A percentile compares a stretch with the other conserved stretches of the same genome.
Conservation (phyloP, 2,888 invertebrate species). For the Zhengitettix transpicula region DNA sequence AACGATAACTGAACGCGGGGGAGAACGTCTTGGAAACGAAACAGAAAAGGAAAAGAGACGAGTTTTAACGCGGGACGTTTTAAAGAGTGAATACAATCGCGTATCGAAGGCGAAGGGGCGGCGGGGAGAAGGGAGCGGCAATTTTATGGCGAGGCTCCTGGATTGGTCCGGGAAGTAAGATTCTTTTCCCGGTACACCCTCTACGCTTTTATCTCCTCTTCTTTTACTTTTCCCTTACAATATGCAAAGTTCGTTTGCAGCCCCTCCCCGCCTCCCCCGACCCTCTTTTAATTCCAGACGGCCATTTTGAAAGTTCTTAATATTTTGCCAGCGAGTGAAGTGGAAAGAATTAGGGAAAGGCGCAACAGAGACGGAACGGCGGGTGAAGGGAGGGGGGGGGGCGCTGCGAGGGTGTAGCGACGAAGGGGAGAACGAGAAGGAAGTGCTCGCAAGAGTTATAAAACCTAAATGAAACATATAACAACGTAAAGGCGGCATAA, state of each 20-base stretch:
- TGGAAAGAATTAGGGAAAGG: conserved; percentile 5
- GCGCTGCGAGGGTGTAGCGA: background rate
- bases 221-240: conserved; percentile 8
- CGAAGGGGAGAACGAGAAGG: background rate
- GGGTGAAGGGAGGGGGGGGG: background rate
- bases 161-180: conserved; percentile 9
- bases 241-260: conserved; percentile 12
- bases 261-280: conserved; percentile 3
- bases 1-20: background rate
- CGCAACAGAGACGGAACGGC: background rate
- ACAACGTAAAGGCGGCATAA: conserved; percentile 1
- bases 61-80: background rate
- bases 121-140: conserved; percentile 4
- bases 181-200: conserved; percentile 2
- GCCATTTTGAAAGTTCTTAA: conserved; percentile 15
- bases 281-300: conserved; percentile 13
- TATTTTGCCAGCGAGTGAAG: conserved; percentile 12
- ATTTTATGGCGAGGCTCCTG: conserved; percentile 9
- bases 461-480: conserved; percentile 8
- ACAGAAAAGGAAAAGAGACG: background rate
- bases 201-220: conserved; percentile 1
- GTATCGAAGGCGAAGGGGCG: conserved; percentile 1
- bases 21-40: background rate
- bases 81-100: background rate
- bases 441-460: conserved; percentile 6